Conservation (phyloP, 2,888 invertebrate genomes). For the Heteromyza rotundicornis region DNA sequence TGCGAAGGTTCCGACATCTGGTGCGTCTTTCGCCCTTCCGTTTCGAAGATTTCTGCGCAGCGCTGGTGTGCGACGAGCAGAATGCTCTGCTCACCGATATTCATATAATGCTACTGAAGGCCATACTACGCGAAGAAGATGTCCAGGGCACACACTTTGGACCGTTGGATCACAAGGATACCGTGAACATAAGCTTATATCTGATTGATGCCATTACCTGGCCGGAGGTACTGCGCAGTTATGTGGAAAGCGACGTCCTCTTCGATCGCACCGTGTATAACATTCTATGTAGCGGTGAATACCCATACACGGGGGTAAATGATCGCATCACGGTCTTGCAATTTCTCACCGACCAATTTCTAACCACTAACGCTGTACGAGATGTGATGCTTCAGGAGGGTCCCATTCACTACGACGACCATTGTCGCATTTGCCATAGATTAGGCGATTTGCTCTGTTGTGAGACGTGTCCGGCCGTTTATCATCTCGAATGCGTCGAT, state of each 20-base stretch:
- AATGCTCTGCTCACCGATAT: slow-evolving; percentile 90
- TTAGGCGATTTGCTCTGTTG: slow-evolving; percentile 95
- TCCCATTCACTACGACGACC: slow-evolving; percentile 91
- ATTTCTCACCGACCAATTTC: slow-evolving; percentile 92
- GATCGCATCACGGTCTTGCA: slow-evolving; percentile 82
- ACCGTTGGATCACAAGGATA: slow-evolving; percentile 95
- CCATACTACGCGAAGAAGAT: slow-evolving; percentile 91
- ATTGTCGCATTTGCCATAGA: slow-evolving; percentile 89
- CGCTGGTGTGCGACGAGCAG: slow-evolving; percentile 89
- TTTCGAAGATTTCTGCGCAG: slow-evolving; percentile 97
- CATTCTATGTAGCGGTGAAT: slow-evolving; percentile 77
- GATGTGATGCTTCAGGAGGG: slow-evolving; percentile 95
- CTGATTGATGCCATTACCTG: slow-evolving; percentile 95
- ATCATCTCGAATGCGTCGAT: slow-evolving; percentile 95
- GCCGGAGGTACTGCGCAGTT: slow-evolving; percentile 89
- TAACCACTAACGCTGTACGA: slow-evolving; percentile 89
- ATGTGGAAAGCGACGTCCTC: slow-evolving; percentile 87
- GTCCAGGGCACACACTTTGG: slow-evolving; percentile 94
- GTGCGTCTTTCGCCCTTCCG: slow-evolving; percentile 93
- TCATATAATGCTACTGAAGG: slow-evolving; percentile 91
- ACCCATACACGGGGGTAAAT: slow-evolving; percentile 85
- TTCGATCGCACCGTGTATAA: slow-evolving; percentile 77
- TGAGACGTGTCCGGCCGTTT: slow-evolving; percentile 97
- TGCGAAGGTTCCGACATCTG: slow-evolving; percentile 89
- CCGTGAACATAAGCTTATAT: slow-evolving; percentile 91